phyloP scores from a whole-genome alignment of 1,140 invertebrate genomes.

The Goniozus legneri region DNA sequence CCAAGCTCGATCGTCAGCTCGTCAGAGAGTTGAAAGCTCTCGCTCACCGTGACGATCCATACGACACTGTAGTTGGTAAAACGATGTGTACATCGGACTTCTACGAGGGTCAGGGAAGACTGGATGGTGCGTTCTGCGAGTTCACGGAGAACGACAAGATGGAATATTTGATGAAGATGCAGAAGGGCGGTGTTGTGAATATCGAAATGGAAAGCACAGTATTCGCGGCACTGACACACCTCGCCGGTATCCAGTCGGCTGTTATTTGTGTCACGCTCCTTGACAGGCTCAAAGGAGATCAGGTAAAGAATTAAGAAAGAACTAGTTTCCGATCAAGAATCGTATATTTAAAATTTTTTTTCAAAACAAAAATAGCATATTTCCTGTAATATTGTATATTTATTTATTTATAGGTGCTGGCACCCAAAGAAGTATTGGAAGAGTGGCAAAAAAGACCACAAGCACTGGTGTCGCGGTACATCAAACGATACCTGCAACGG shows the following conservation, averaged over 20 bases:
- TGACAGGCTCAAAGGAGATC: slow-evolving; percentile 92
- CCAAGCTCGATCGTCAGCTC: slow-evolving; percentile 78
- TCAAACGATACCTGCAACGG: slow-evolving; percentile 75
- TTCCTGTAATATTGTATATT: neutral
- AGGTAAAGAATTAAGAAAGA: slow-evolving; percentile 59
- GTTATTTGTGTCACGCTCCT: slow-evolving; percentile 91
- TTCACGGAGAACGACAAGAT: slow-evolving; percentile 87
- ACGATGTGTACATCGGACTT: slow-evolving; percentile 97
- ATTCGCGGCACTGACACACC: slow-evolving; percentile 90
- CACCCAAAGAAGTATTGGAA: slow-evolving; percentile 84
- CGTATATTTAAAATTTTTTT: neutral
- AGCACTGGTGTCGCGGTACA: slow-evolving; percentile 81
- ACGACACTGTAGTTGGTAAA: slow-evolving; percentile 82
- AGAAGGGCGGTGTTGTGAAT: slow-evolving; percentile 81
- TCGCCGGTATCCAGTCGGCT: slow-evolving; percentile 89
- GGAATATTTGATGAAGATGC: slow-evolving; percentile 76
- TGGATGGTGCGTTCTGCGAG: slow-evolving; percentile 97
- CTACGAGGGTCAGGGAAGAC: slow-evolving; percentile 93
- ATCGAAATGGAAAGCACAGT: slow-evolving; percentile 97
- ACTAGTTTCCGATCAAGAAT: neutral
- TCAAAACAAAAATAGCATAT: neutral
- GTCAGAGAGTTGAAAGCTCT: slow-evolving; percentile 73
- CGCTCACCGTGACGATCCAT: slow-evolving; percentile 70
- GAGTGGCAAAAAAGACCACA: slow-evolving; percentile 94
- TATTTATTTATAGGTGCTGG: slow-evolving; percentile 63